Base-by-base conservation (phyloP, 1,140 invertebrate species). In the Leptestheria dahalacensis region DNA sequence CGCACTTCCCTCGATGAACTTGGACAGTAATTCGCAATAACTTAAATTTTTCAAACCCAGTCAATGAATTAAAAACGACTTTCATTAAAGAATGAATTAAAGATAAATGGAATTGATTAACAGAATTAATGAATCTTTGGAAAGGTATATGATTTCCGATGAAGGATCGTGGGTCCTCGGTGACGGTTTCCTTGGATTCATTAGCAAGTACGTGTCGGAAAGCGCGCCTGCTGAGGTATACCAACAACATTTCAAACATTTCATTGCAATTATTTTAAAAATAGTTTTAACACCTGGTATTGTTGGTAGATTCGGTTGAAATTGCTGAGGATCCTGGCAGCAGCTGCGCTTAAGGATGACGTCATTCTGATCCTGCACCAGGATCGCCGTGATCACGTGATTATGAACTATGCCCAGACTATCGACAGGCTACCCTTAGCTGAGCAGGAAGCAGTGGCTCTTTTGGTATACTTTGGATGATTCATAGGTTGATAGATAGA, bases 121-220 rank as follows among this genome's bases (percentile, higher is more conserved):
- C n/a, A n/a, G n/a, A 41, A 41, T 41, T 41, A 9, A 6, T 9
- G 33, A 41, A 6, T 9, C 15, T 41, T 41, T 41, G 6, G 6
- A 41, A 41, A 41, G 33, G 33, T 41, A 41, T 15, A 91, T 65
- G 73, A 57, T 91, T 58, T 84, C 86, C 61, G 85, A 89, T 64
- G 87, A 91, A 66, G 90, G 90, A 48, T 88, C 85, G 62, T 93
- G 90, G 90, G 88, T 88, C 48, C 75, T 94, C 10, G 87, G 89
- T 1, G 88, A 91, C 64, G 83, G 87, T 62, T 93, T 93, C 69
- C 75, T 92, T 23, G 77, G 78, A 59, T 87, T 92, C 67, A 80
- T 92, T 59, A 84, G 84, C 85, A 58, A 71, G 75, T 73, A 51
- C 61, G 10, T 62, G 51, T 18, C 20, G 65, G 15, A 48, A 56